Evolutionary conservation across 2,113 vertebrate species (phyloP).

Genomic region (Charina bottae): DNA sequence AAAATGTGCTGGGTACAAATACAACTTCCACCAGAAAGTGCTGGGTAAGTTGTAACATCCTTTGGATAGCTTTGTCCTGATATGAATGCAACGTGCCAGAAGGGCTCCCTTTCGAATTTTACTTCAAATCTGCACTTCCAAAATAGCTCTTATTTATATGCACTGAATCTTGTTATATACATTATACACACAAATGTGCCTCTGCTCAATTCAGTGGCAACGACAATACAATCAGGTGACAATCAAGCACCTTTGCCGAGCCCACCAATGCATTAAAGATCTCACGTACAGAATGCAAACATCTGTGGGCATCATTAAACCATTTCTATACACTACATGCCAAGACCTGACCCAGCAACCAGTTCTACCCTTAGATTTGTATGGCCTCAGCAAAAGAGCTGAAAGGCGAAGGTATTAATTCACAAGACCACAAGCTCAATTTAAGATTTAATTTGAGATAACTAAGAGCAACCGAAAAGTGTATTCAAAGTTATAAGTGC

Average conservation of each 20-base stretch:
- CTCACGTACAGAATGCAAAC: slow-evolving; percentile 70
- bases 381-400: slow-evolving; percentile 80
- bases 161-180: not conserved
- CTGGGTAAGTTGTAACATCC: not conserved
- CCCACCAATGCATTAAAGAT: slow-evolving; percentile 54
- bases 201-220: slow-evolving; percentile 48
- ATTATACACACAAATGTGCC: slow-evolving; percentile 19
- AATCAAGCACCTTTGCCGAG: slow-evolving; percentile 62
- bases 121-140: slow-evolving; percentile 33
- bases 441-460: slow-evolving; percentile 89
- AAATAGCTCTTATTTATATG: not conserved
- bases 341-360: slow-evolving; percentile 77
- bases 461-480: slow-evolving; percentile 78
- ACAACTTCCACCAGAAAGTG: not conserved
- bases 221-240: slow-evolving; percentile 49
- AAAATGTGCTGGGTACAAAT: not conserved
- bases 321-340: slow-evolving; percentile 72
- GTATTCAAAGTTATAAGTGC: slow-evolving; percentile 81
- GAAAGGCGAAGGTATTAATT: slow-evolving; percentile 82
- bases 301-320: slow-evolving; percentile 77
- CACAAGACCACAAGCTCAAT: slow-evolving; percentile 82
- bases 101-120: not conserved
- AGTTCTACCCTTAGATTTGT: slow-evolving; percentile 79
- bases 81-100: not conserved
- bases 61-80: not conserved